Percentiles rank a stretch among this genome's conserved stretches.
Evolutionary conservation across 2,113 vertebrate genomes (phyloP).

Genomic region (Mola mola): DNA sequence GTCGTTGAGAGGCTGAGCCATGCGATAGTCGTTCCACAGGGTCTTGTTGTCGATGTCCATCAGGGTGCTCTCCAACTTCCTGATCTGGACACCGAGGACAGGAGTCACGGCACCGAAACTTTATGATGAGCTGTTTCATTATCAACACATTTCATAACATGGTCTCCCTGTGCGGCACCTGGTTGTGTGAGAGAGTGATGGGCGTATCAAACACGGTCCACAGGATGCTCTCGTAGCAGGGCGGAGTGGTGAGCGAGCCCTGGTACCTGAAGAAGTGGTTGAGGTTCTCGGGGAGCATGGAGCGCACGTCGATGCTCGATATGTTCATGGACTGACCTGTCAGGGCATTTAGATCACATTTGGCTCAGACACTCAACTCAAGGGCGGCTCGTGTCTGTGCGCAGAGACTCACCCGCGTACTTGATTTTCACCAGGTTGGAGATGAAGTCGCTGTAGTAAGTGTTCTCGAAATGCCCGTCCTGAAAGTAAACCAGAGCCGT

Average conservation of each 20-base stretch:
- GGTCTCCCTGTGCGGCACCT: conserved; percentile 70
- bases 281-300: conserved; percentile 89
- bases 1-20: conserved; percentile 83
- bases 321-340: conserved; percentile 85
- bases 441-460: conserved; percentile 90
- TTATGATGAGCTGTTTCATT: background rate
- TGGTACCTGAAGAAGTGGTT: conserved; percentile 88
- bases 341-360: background rate
- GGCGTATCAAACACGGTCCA: conserved; percentile 90
- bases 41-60: conserved; percentile 86
- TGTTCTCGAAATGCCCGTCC: conserved; percentile 89
- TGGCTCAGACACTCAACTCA: background rate
- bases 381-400: rapidly evolving
- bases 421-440: conserved; percentile 83
- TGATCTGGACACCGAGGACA: conserved; percentile 66
- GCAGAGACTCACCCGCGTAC: conserved; percentile 83
- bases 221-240: conserved; percentile 88
- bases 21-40: conserved; percentile 86
- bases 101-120: no score
- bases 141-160: background rate
- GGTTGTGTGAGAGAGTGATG: conserved; percentile 85
- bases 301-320: conserved; percentile 78
- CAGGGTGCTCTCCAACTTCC: conserved; percentile 86
- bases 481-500: conserved; percentile 59
- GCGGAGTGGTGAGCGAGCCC: conserved; percentile 90